Percentiles rank a stretch among this genome's conserved stretches.
phyloP scores from a whole-genome alignment of 1,140 invertebrate genomes.

The Pseudomyrmex sp. region DNA sequence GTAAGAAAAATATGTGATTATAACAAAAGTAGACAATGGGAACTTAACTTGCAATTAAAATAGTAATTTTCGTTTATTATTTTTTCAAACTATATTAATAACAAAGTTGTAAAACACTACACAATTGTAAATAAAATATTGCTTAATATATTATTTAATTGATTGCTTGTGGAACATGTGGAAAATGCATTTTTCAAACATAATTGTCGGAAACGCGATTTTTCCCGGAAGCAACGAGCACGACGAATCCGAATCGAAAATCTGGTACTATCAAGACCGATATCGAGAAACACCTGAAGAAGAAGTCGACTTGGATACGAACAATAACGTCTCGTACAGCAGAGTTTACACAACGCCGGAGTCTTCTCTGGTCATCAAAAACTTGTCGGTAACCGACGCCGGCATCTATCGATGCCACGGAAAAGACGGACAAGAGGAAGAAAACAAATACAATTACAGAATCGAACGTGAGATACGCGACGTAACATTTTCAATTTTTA shows the following conservation, averaged over 20 bases:
- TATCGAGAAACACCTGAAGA: conserved; percentile 71
- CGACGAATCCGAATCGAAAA: conserved; percentile 82
- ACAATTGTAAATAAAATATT: not conserved
- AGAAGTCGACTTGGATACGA: conserved; percentile 84
- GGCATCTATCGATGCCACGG: conserved; percentile 85
- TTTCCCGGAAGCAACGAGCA: conserved; percentile 71
- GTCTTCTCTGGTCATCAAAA: conserved; percentile 82
- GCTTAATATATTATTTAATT: conserved; percentile 11
- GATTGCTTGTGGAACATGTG: conserved; percentile 2
- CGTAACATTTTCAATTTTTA: not conserved
- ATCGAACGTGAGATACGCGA: conserved; percentile 81
- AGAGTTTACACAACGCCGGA: conserved; percentile 81
- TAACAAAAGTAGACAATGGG: not conserved
- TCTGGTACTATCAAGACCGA: conserved; percentile 85
- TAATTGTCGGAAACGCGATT: not conserved
- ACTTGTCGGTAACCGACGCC: conserved; percentile 78
- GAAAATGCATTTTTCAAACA: not conserved
- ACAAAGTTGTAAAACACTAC: too few relatives aligned
- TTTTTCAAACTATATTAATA: too few relatives aligned
- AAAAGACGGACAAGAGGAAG: conserved; percentile 80
- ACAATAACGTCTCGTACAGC: conserved; percentile 82
- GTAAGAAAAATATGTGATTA: conserved; percentile 68
- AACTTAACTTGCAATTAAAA: not conserved
- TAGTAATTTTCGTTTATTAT: too few relatives aligned
- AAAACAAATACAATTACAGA: conserved; percentile 85